Conservation (phyloP, 2,797 vertebrate species). For the Ispidina lecontei region DNA sequence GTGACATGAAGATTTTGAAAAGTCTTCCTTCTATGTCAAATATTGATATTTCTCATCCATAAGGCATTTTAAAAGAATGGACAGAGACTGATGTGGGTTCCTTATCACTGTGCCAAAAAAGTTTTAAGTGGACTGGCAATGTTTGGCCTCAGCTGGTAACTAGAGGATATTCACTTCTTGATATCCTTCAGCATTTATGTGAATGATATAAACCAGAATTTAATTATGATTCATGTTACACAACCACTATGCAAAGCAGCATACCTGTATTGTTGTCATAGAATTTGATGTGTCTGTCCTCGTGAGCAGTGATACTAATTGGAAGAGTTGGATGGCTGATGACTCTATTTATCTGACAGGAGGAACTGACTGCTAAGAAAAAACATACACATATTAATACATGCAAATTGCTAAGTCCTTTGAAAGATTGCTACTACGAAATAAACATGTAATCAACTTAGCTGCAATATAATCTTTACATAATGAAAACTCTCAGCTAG, state of each 20-base stretch:
- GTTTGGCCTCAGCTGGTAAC: neutral
- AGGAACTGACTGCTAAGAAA: constrained; percentile 76
- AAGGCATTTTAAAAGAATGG: neutral
- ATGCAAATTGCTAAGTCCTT: neutral
- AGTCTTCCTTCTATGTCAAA: neutral
- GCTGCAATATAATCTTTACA: neutral
- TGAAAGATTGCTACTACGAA: neutral
- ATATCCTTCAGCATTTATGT: neutral
- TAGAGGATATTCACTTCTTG: neutral
- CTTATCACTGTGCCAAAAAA: neutral
- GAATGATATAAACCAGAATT: neutral
- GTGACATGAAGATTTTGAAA: neutral
- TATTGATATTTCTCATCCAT: neutral
- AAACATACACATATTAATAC: constrained; percentile 4
- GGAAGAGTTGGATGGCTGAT: constrained; percentile 98
- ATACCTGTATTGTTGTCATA: constrained; percentile 94
- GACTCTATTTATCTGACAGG: constrained; percentile 95
- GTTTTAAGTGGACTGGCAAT: neutral
- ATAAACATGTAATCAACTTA: neutral
- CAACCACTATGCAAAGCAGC: neutral
- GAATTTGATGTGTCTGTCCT: constrained; percentile 97
- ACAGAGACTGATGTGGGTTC: neutral
- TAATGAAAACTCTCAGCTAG: neutral
- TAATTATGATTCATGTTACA: neutral
- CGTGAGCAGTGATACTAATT: constrained; percentile 95